These are phyloP conservation scores for Synergus laeviventris DNA, from an alignment of 2,888 invertebrate genomes.

Conservation along the genomic window DNA sequence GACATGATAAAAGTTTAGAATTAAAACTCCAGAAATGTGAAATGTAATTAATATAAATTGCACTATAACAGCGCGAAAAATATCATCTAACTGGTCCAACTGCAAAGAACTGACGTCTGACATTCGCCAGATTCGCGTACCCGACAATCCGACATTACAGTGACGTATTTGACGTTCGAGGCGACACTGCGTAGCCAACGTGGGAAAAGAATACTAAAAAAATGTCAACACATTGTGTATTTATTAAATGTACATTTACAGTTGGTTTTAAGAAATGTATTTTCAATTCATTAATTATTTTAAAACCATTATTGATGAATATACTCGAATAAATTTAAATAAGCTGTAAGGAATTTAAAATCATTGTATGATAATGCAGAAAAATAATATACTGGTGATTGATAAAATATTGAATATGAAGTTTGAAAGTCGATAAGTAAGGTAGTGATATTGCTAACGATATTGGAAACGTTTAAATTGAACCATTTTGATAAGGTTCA, in stretches of 20 bases:
- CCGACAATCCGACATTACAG: not conserved
- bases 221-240: not conserved
- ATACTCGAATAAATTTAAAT: too few species aligned
- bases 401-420: too few species aligned
- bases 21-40: not conserved
- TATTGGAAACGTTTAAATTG: too few species aligned
- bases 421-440: too few species aligned
- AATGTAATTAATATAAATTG: not conserved
- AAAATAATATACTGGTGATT: too few species aligned
- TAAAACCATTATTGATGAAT: too few species aligned
- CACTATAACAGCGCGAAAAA: not conserved
- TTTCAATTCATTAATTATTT: too few species aligned
- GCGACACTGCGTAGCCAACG: not conserved
- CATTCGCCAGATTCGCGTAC: not conserved
- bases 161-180: not conserved
- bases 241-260: not conserved
- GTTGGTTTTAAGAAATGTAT: too few species aligned
- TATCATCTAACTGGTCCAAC: not conserved
- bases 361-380: too few species aligned
- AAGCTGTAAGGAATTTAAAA: too few species aligned
- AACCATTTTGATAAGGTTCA: too few species aligned
- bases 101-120: not conserved
- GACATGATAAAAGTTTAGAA: constrained; percentile 1
- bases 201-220: not conserved
- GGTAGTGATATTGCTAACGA: too few species aligned